phyloP scores from a whole-genome alignment of 1,140 invertebrate genomes.

The Phocides pigmalion region DNA sequence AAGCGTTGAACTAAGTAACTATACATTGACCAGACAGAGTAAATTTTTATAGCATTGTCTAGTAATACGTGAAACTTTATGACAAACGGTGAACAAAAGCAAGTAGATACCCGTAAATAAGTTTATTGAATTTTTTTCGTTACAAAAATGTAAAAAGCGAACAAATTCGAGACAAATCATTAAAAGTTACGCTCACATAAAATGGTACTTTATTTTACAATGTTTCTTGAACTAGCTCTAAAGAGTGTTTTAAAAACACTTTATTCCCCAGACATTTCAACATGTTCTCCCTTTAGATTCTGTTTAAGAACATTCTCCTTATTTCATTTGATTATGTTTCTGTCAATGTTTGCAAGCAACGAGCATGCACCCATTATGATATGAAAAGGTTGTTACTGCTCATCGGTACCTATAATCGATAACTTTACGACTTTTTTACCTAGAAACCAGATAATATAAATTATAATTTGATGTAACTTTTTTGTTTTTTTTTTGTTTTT shows the following conservation, averaged over 20 bases:
- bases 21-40: too few relatives aligned
- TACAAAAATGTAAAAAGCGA: background rate
- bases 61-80: too few relatives aligned
- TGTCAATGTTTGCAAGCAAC: background rate
- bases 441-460: too few relatives aligned
- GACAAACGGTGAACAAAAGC: background rate
- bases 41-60: too few relatives aligned
- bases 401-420: too few relatives aligned
- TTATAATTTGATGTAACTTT: too few relatives aligned
- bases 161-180: background rate
- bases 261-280: background rate
- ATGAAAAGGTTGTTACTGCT: too few relatives aligned
- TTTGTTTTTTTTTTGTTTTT: too few relatives aligned
- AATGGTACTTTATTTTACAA: background rate
- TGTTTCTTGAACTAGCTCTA: background rate
- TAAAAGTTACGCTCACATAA: background rate
- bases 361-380: too few relatives aligned
- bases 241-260: background rate
- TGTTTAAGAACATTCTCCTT: background rate
- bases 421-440: too few relatives aligned
- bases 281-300: background rate
- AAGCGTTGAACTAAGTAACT: too few relatives aligned
- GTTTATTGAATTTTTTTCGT: background rate
- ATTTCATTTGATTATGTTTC: background rate
- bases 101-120: background rate